These are phyloP conservation scores for Myiozetetes cayanensis DNA, from an alignment of 2,113 vertebrate species.

Conservation along the genomic window DNA sequence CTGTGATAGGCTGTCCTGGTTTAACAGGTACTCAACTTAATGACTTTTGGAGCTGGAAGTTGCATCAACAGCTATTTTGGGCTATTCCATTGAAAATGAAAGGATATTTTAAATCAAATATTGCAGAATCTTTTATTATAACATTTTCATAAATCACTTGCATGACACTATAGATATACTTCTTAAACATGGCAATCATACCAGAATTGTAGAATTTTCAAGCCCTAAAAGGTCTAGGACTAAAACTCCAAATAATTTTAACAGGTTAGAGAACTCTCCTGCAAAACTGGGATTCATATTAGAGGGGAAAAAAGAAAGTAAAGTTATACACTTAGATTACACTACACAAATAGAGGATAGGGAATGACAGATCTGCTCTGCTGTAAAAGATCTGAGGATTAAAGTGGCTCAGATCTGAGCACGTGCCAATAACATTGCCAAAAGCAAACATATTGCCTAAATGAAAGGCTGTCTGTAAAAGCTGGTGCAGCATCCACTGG, in stretches of 20 bases:
- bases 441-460: background rate
- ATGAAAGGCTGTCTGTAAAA: background rate
- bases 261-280: background rate
- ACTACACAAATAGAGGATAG: background rate
- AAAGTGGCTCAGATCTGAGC: background rate
- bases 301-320: background rate
- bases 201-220: background rate
- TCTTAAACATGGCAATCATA: background rate
- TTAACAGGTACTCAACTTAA: background rate
- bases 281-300: background rate
- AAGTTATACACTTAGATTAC: background rate
- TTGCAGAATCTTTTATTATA: background rate
- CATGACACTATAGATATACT: background rate
- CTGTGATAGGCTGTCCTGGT: background rate
- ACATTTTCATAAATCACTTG: background rate
- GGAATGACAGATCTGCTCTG: background rate
- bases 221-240: background rate
- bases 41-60: background rate
- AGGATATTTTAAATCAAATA: background rate
- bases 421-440: background rate
- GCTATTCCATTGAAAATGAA: background rate
- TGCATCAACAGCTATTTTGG: background rate
- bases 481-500: background rate
- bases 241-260: background rate
- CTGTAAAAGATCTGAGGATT: background rate